Evolutionary conservation across 1,140 invertebrate genomes (phyloP).

Genomic region (Scylla paramamosain): DNA sequence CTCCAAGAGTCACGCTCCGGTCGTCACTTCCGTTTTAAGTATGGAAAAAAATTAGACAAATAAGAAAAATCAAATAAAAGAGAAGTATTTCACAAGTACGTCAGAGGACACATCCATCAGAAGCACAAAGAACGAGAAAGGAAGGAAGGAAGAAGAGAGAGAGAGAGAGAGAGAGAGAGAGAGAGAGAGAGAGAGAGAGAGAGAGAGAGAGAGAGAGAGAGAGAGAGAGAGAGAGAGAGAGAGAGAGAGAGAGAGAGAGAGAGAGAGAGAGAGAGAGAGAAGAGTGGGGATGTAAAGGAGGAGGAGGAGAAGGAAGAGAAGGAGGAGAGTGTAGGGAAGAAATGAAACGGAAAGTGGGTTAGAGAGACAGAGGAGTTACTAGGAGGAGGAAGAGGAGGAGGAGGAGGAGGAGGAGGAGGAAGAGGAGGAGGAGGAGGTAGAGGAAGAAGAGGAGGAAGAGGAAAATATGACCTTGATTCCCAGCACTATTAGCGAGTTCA

Average conservation of each 20-base stretch:
- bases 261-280: not conserved
- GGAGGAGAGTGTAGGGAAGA: not conserved
- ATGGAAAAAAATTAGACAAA: not conserved
- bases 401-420: not conserved
- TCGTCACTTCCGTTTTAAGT: not conserved
- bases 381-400: not conserved
- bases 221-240: slow-evolving; percentile 28
- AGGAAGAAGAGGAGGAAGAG: not conserved
- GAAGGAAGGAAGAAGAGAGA: not conserved
- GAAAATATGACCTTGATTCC: not conserved
- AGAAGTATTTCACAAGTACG: no score
- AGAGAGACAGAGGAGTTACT: not conserved
- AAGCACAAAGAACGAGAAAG: not conserved
- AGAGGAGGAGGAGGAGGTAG: not conserved
- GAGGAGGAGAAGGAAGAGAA: not conserved
- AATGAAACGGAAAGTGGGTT: not conserved
- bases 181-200: slow-evolving; percentile 39
- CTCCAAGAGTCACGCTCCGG: not conserved
- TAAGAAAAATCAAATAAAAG: no score
- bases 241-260: slow-evolving; percentile 38
- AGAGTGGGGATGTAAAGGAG: not conserved
- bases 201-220: slow-evolving; percentile 29
- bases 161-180: slow-evolving; percentile 21
- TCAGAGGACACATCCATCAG: no score
- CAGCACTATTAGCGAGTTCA: slow-evolving; percentile 4